Evolutionary conservation across 2,888 invertebrate genomes (phyloP), one percentile per base, ranked within the genome.

Genomic region (Lithophane ornitopus): DNA sequence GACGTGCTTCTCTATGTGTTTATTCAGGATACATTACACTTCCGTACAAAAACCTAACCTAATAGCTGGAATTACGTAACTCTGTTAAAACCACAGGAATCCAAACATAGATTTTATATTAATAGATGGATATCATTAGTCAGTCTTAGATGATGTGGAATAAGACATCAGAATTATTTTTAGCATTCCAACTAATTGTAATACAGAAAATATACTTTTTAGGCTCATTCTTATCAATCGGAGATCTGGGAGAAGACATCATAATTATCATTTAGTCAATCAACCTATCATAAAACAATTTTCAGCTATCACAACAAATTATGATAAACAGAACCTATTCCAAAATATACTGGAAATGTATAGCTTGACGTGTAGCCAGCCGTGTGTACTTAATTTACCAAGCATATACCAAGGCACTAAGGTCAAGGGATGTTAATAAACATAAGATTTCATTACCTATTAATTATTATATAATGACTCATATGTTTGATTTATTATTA

Each of bases 11-110:
- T 52, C 14, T 22, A 62, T 22, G 11, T 46, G 4, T 65, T 39
- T 49, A 66, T 49, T 28, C 49, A 19, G 28, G 58, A n/a, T 49
- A 49, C 14, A 74, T 76, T 49, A 28, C 14, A 74, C 19, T 66
- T 49, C 39, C 58, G 49, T 41, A n/a, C 41, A 6, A 41, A 56
- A 41, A 49, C 19, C n/a, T 49, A 66, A 41, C 66, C n/a, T 49
- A 66, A 41, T 58, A 67, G 49, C 58, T 49, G 8, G 41, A 28
- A 74, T 76, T 74, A 76, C 66, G 58, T 41, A 14, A 58, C 12
- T 44, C 9, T 67, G 26, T 16, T 22, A 52, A 7, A 26, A 39
- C 14, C 26, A 62, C 26, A 74, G 8, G 22, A 39, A 39, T 41
- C n/a, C n/a, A 63, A 54, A 62, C 34, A 65, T 63, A 74, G 46